Evolutionary conservation across 2,888 invertebrate species (phyloP).

Genomic region (Agriotes lineatus): DNA sequence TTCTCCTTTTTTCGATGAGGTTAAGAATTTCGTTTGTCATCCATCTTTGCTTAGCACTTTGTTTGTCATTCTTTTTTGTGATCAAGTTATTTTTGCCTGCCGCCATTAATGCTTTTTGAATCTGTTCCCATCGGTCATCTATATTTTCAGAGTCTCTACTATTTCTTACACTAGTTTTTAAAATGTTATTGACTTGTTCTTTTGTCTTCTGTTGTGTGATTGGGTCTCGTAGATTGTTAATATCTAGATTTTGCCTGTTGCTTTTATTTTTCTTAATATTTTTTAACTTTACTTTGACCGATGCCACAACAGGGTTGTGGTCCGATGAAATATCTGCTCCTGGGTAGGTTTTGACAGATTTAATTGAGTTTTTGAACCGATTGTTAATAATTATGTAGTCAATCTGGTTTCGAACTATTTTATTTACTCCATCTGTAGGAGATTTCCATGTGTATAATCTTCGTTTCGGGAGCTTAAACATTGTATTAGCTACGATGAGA

Average conservation of each 20-base stretch:
- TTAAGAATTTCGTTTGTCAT: constrained; percentile 8
- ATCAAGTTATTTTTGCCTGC: not conserved
- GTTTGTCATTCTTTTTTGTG: not conserved
- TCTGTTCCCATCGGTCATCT: not conserved
- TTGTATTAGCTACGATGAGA: not conserved
- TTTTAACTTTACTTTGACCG: no score
- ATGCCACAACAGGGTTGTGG: no score
- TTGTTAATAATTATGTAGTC: not conserved
- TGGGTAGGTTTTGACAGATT: no score
- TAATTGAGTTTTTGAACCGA: no score
- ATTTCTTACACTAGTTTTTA: not conserved
- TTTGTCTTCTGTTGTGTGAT: not conserved
- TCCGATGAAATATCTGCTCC: no score
- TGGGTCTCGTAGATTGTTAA: not conserved
- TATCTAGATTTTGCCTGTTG: no score
- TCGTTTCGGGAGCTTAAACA: not conserved
- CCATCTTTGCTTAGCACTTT: not conserved
- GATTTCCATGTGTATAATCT: not conserved
- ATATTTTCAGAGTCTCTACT: not conserved
- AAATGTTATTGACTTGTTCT: not conserved
- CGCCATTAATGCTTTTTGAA: not conserved
- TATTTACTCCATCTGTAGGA: not conserved
- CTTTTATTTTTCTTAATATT: no score
- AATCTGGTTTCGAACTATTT: no score
- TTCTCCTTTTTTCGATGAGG: constrained; percentile 18